Base-by-base conservation (phyloP, 1,140 invertebrate species). In the Calliphora vicina region DNA sequence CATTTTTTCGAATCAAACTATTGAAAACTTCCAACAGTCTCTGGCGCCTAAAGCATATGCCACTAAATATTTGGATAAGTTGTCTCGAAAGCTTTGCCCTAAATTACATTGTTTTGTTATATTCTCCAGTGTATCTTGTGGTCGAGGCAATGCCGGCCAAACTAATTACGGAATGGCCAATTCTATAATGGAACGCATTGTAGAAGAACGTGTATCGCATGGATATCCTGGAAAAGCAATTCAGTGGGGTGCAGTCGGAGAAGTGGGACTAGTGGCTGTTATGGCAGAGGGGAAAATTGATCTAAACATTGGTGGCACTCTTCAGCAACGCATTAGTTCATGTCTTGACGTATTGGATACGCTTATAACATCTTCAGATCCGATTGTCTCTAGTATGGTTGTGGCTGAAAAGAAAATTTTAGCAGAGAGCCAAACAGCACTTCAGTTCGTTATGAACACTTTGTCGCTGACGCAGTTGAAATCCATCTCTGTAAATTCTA, bases 121-220 rank as follows among this genome's bases (percentile, higher is more conserved):
- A 26, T 98, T 98, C 90, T 98, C 97, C 1, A 97, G 96, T 73
- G 95, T 98, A 5, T 95, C 94, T 27, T 97, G 96, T 90, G 97
- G 97, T 5, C 93, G 96, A 80, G 97, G 97, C 83, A 98, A 98
- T 90, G 93, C 94, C 71, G 97, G 97, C 3, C 97, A 98, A 91
- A 94, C 95, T 0, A 98, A 97, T 90, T 98, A 98, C 89, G 97
- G 94, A 45, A 93, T 94, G 91, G 93, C 94, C 10, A 95, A 95
- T 89, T 94, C 94, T 0, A 91, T 94, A 10, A 95, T 95, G 94
- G 95, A 95, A 90, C 92, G 94, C 82, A 93, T 95, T 81, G 94
- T 94, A 85, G 94, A 95, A 86, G 85, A 90, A 84, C 12, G 81
- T 29, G 89, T 91, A 84, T 88, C 88, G 23, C 91, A 93, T 5